Percentiles rank a stretch among this genome's conserved stretches.
phyloP scores from a whole-genome alignment of 2,888 invertebrate genomes.

The Synanthedon tipuliformis region DNA sequence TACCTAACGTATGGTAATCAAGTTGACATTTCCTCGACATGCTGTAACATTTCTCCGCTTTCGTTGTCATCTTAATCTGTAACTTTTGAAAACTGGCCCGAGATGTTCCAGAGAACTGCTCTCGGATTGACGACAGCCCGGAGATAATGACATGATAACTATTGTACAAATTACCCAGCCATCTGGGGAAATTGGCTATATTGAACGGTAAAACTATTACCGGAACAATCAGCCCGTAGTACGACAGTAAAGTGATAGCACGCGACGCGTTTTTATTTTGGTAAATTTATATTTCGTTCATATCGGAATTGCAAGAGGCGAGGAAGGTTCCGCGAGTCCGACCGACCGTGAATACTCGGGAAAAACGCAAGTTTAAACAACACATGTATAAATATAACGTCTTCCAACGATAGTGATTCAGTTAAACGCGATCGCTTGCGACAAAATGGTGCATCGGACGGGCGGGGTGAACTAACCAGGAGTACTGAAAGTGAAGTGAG shows the following conservation, averaged over 20 bases:
- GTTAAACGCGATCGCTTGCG: conserved; percentile 63
- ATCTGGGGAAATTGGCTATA: conserved; percentile 28
- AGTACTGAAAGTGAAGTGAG: conserved; percentile 46
- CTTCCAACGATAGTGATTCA: conserved; percentile 52
- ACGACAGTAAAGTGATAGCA: conserved; percentile 13
- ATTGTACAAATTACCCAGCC: conserved; percentile 39
- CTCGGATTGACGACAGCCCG: conserved; percentile 30
- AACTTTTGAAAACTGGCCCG: conserved; percentile 3
- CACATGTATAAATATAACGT: conserved; percentile 67
- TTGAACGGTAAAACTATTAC: conserved; percentile 32
- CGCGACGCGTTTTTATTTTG: conserved; percentile 39
- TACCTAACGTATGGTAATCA: conserved; percentile 1
- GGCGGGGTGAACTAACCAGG: conserved; percentile 23
- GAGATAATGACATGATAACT: conserved; percentile 31
- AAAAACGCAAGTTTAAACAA: conserved; percentile 60
- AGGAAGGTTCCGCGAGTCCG: conserved; percentile 34
- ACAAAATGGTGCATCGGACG: conserved; percentile 55
- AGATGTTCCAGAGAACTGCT: conserved; percentile 15
- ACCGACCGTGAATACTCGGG: conserved; percentile 55
- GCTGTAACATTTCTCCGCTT: conserved; percentile 7
- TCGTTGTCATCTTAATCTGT: conserved; percentile 6
- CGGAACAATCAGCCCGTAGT: conserved; percentile 48
- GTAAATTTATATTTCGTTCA: conserved; percentile 36
- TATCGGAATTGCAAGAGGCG: conserved; percentile 41
- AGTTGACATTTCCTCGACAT: conserved; percentile 2